Base-by-base conservation (phyloP, 2,113 vertebrate species). In the Pachypanchax playfairii region DNA sequence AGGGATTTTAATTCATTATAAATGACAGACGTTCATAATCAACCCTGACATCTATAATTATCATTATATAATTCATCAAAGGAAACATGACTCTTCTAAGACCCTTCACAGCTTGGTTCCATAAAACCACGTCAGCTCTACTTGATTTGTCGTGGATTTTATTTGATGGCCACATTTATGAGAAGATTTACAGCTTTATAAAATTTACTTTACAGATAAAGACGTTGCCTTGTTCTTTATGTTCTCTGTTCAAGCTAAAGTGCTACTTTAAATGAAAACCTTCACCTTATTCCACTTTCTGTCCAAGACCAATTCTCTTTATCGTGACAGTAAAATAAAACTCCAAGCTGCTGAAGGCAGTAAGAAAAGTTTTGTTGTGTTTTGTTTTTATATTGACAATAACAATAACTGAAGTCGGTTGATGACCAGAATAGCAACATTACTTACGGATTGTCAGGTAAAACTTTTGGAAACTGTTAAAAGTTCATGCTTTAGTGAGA, bases 31-130 rank as follows among this genome's bases (percentile, higher is more conserved):
- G 67, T 70, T 74, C 51, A 38, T 38, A 57, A 82, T 84, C 61
- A 83, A 65, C 75, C 55, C 65, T 70, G 73, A 65, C 70, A 65
- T 75, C 50, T 70, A 69, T 85, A 74, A 88, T 84, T 59, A 87
- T 76, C 70, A 62, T 83, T 80, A 66, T 70, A 84, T 70, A 87
- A 88, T 77, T 67, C 85, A 79, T 88, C 85, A 86, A 86, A 88
- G 82, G 72, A 85, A 79, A 50, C 58, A 55, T 73, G 80, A 70
- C 56, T 69, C 75, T 53, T 73, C 65, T 66, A 57, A 80, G 67
- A 77, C 55, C 72, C 88, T 85, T 89, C 69, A 85, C 87, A 74
- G 82, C 64, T 48, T 38, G 82, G 77, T 87, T 89, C 83, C 88
- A 82, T 87, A 69, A 67, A 77, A 76, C n/a, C 52, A 61, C 43